Evolutionary conservation across 1,140 invertebrate species (phyloP), one percentile per base, ranked within the genome.

Genomic region (Matsumurasca onukii): DNA sequence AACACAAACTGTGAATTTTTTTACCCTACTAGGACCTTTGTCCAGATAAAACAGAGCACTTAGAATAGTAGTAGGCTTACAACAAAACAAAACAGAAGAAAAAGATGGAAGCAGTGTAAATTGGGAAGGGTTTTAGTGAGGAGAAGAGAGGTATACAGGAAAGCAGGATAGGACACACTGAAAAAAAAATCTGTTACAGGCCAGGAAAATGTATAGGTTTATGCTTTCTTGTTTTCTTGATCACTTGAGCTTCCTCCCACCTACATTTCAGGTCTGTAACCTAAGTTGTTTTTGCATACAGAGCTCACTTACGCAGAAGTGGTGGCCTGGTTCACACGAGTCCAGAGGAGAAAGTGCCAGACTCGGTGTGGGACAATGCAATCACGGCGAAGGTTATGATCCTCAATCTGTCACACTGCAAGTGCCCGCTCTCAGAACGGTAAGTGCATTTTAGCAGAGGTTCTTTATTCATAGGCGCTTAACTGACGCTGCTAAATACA

Each of bases 361-460:
- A 59, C 25, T 9, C 22, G 15, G 55, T 59, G 22, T 59, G 55
- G 55, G 55, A 59, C 15, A 59, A 59, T 29, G 55, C 55, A 9
- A 27, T 59, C 55, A 59, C 22, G 15, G 55, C 55, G 12, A 5
- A 24, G n/a, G 55, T 59, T 13, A 27, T 59, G 13, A 29, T 59
- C n/a, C 24, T 59, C 55, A 59, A 59, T 29, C 55, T 59, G 5
- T 59, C 55, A 27, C 22, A 59, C 25, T 59, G 22, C 55, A 59
- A 27, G 30, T 27, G 12, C 5, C 3, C 3, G 9, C 25, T 59
- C 9, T 24, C 55, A 27, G 12, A 5, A 27, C 55, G 55, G 55
- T 59, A 59, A 27, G 15, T 20, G n/a, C 39, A 45, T 9, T n/a
- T n/a, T n/a, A n/a, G n/a, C n/a, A n/a, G n/a, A n/a, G n/a, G n/a